A percentile compares a stretch with the other conserved stretches of the same genome.
phyloP scores from a whole-genome alignment of 2,888 invertebrate species.

The Metacarcinus magister region DNA sequence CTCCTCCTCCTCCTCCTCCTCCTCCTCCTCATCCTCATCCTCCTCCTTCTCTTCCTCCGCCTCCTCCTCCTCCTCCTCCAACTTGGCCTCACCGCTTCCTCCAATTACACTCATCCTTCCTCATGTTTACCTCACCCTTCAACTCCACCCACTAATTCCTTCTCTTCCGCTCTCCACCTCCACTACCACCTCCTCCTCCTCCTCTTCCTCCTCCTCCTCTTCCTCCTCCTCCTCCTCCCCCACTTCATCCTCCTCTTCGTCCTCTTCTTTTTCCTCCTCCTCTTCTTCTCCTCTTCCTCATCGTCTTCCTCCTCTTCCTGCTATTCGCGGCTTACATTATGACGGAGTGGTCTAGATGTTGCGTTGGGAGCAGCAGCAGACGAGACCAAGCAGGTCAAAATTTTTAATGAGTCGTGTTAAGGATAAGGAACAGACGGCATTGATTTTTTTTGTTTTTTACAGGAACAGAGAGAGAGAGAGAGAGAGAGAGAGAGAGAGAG shows the following conservation, averaged over 20 bases:
- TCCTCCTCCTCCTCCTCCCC: not conserved
- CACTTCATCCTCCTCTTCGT: too few species aligned
- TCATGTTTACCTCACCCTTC: conserved; percentile 26
- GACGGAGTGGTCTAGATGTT: too few species aligned
- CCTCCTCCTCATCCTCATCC: too few species aligned
- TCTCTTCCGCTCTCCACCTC: not conserved
- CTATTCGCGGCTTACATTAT: too few species aligned
- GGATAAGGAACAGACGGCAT: not conserved
- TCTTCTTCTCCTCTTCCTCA: too few species aligned
- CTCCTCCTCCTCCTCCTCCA: not conserved
- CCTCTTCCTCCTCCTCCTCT: not conserved
- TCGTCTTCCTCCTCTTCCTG: too few species aligned
- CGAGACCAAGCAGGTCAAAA: not conserved
- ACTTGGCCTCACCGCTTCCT: not conserved
- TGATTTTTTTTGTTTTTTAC: not conserved
- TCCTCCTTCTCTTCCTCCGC: too few species aligned
- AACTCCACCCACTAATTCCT: not conserved
- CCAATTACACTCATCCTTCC: conserved; percentile 4
- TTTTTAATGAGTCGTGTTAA: not conserved
- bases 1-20: too few species aligned
- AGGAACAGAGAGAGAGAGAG: conserved; percentile 14
- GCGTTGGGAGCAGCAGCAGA: not conserved
- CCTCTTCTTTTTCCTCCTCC: too few species aligned
- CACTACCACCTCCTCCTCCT: not conserved
- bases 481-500: conserved; percentile 12